phyloP scores from a whole-genome alignment of 2,888 invertebrate genomes.

The Nomada flava region DNA sequence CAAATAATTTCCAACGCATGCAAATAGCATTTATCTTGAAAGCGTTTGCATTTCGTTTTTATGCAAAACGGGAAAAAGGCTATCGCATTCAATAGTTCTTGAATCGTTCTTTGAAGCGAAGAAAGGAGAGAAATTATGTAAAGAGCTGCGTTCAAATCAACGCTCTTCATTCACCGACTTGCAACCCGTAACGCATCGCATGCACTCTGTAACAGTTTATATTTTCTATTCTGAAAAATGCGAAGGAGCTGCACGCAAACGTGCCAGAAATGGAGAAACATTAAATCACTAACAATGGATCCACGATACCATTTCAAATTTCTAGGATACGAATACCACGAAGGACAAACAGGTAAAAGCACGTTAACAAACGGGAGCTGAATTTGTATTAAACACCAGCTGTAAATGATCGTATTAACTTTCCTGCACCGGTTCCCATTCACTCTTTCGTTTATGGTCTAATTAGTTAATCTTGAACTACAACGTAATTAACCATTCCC shows the following conservation, averaged over 20 bases:
- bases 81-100: neutral
- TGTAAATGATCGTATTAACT: slow-evolving; percentile 1
- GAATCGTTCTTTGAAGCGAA: neutral
- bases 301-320: neutral
- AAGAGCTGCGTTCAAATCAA: slow-evolving; percentile 6
- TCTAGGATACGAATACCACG: neutral
- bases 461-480: slow-evolving; percentile 8
- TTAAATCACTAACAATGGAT: slow-evolving; percentile 1
- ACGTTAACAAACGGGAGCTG: neutral
- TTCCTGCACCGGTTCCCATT: slow-evolving; percentile 16
- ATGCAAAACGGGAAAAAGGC: neutral
- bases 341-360: neutral
- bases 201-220: neutral
- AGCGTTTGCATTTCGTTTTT: neutral
- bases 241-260: neutral
- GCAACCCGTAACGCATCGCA: slow-evolving; percentile 1
- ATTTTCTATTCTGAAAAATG: neutral
- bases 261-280: neutral
- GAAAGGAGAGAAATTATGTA: slow-evolving; percentile 15
- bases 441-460: too few relatives aligned
- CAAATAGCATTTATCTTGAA: too few relatives aligned
- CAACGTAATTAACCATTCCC: neutral
- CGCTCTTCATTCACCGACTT: slow-evolving; percentile 19
- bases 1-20: too few relatives aligned
- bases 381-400: neutral